Evolutionary conservation across 2,113 vertebrate species (phyloP).

Genomic region (Calidris pygmaea): DNA sequence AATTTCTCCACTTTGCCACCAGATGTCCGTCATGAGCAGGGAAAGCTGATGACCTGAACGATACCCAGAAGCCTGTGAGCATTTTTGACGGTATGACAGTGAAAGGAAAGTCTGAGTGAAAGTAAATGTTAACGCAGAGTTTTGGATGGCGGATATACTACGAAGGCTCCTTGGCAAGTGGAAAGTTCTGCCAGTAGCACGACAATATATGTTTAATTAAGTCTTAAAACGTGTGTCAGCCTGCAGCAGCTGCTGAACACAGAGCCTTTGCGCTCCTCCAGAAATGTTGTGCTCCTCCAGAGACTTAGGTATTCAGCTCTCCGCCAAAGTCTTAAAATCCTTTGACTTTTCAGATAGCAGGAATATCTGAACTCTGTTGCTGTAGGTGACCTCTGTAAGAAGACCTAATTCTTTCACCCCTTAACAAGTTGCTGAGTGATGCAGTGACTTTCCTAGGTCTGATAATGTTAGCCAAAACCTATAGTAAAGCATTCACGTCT

Average conservation of each 20-base stretch:
- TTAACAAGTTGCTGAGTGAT: neutral
- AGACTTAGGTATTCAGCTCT: neutral
- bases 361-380: neutral
- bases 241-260: neutral
- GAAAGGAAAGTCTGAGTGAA: slow-evolving; percentile 46
- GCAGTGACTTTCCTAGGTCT: neutral
- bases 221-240: neutral
- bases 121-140: neutral
- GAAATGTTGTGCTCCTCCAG: neutral
- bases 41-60: slow-evolving; percentile 46
- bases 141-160: neutral
- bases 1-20: slow-evolving; percentile 66
- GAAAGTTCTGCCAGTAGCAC: slow-evolving; percentile 33
- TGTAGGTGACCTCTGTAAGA: neutral
- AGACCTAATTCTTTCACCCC: neutral
- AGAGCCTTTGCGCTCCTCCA: neutral
- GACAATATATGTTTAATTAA: neutral
- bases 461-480: neutral
- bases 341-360: neutral
- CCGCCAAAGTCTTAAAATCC: neutral
- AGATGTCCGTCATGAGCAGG: slow-evolving; percentile 78
- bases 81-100: slow-evolving; percentile 14
- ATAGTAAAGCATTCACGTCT: neutral
- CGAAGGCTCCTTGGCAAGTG: slow-evolving; percentile 7
- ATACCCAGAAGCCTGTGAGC: neutral